phyloP scores from a whole-genome alignment of 1,140 invertebrate species.

The Nephila pilipes region DNA sequence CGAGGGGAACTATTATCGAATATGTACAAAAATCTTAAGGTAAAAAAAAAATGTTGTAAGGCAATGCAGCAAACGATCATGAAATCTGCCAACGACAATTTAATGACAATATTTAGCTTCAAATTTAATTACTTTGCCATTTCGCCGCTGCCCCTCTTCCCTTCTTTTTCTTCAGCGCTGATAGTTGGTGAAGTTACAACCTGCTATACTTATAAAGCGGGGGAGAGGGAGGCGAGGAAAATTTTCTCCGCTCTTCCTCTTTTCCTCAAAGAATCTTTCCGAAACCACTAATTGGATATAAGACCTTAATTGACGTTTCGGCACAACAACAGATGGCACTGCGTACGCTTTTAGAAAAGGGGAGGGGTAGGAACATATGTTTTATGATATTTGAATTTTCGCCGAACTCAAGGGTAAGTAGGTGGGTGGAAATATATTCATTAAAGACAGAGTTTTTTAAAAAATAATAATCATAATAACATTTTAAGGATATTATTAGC shows the following conservation, averaged over 20 bases:
- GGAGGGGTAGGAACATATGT: neutral
- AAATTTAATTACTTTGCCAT: constrained; percentile 70
- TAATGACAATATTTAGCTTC: constrained; percentile 73
- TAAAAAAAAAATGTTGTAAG: neutral
- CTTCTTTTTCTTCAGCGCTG: neutral
- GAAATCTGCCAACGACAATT: constrained; percentile 71
- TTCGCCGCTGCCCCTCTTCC: neutral
- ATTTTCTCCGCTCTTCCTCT: neutral
- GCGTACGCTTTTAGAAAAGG: neutral
- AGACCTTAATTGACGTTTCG: constrained; percentile 53
- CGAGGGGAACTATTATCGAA: neutral
- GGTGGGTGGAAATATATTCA: constrained; percentile 7
- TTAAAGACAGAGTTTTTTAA: neutral
- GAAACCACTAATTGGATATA: constrained; percentile 50
- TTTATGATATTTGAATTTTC: constrained; percentile 24
- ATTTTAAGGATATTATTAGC: constrained; percentile 11
- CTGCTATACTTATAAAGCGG: constrained; percentile 16
- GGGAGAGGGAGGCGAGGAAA: neutral
- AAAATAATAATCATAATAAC: neutral
- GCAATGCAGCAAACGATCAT: constrained; percentile 22
- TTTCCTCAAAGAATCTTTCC: neutral
- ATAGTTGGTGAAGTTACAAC: constrained; percentile 26
- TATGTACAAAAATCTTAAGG: neutral
- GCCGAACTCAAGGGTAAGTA: neutral
- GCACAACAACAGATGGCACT: constrained; percentile 39